A percentile compares a stretch with the other conserved stretches of the same genome.
phyloP scores from a whole-genome alignment of 2,888 invertebrate species.

The Antheraea assamensis region DNA sequence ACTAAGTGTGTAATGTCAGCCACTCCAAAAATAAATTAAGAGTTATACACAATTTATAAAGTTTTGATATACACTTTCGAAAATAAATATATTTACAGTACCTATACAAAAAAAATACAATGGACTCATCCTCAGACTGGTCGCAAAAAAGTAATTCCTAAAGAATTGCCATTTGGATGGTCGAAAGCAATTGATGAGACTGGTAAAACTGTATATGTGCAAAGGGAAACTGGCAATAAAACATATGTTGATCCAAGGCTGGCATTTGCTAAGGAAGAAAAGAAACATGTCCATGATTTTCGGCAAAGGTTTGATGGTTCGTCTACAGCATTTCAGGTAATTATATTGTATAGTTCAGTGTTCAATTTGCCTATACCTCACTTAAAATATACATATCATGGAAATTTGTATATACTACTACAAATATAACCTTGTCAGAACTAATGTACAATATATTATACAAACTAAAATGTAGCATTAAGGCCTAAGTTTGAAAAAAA shows the following conservation, averaged over 20 bases:
- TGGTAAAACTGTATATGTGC: conserved; percentile 88
- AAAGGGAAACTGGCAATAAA: conserved; percentile 89
- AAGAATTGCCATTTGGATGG: conserved; percentile 95
- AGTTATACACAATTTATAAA: too few relatives aligned
- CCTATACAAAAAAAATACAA: conserved; percentile 88
- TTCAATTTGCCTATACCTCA: background rate
- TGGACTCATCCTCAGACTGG: conserved; percentile 97
- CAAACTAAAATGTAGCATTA: too few relatives aligned
- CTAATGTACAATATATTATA: too few relatives aligned
- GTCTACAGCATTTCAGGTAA: conserved; percentile 89
- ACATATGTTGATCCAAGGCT: conserved; percentile 95
- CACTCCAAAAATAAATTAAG: too few relatives aligned
- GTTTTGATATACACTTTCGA: too few relatives aligned
- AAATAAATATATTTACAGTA: conserved; percentile 10
- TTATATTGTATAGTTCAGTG: background rate
- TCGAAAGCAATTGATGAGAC: conserved; percentile 87
- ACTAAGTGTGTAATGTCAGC: too few relatives aligned
- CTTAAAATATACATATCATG: too few relatives aligned
- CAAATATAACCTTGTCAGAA: too few relatives aligned
- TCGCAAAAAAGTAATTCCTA: conserved; percentile 89
- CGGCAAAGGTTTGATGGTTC: conserved; percentile 94
- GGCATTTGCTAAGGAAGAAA: conserved; percentile 94
- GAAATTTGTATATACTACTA: too few relatives aligned
- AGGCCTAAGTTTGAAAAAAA: too few relatives aligned
- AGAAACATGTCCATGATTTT: conserved; percentile 87